Percentiles rank a stretch among this genome's conserved stretches.
Conservation (phyloP, 2,113 vertebrate genomes). For the Oreocharis arfaki region DNA sequence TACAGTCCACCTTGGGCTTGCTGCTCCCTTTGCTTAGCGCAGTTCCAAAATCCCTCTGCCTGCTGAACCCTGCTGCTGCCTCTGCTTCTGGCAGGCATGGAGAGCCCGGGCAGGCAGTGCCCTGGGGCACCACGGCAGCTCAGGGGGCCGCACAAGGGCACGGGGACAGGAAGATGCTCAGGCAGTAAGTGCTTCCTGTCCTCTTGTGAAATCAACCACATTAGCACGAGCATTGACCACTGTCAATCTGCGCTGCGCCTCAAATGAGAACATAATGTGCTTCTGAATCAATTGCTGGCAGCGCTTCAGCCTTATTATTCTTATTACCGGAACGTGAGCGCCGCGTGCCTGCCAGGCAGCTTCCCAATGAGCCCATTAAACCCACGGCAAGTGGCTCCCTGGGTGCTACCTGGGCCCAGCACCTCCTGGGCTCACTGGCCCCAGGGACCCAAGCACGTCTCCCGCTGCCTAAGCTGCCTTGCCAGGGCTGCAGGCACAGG, state of each 20-base stretch:
- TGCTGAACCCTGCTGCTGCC: not conserved
- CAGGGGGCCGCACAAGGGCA: not conserved
- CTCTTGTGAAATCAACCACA: slow-evolving; percentile 1
- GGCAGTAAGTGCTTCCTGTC: not conserved
- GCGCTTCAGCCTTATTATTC: not conserved
- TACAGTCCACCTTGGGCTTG: not conserved
- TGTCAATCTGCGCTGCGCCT: not conserved
- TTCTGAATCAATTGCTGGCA: slow-evolving; percentile 34
- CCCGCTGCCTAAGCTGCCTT: not conserved
- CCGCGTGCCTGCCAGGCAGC: not conserved
- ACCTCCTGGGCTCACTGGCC: not conserved
- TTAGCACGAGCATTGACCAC: slow-evolving; percentile 29
- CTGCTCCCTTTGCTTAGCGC: not conserved
- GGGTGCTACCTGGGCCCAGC: not conserved
- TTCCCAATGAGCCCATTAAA: not conserved
- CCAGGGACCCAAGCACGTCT: not conserved
- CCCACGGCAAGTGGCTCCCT: accelerated
- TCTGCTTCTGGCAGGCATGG: not conserved
- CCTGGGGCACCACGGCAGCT: not conserved
- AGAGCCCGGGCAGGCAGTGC: not conserved
- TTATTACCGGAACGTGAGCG: not conserved
- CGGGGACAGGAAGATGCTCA: not conserved
- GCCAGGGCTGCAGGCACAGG: not conserved
- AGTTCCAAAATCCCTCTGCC: not conserved
- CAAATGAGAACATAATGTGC: slow-evolving; percentile 14